Percentiles rank a stretch among this genome's conserved stretches.
phyloP scores from a whole-genome alignment of 2,797 vertebrate genomes.

The Tragopan temminckii region DNA sequence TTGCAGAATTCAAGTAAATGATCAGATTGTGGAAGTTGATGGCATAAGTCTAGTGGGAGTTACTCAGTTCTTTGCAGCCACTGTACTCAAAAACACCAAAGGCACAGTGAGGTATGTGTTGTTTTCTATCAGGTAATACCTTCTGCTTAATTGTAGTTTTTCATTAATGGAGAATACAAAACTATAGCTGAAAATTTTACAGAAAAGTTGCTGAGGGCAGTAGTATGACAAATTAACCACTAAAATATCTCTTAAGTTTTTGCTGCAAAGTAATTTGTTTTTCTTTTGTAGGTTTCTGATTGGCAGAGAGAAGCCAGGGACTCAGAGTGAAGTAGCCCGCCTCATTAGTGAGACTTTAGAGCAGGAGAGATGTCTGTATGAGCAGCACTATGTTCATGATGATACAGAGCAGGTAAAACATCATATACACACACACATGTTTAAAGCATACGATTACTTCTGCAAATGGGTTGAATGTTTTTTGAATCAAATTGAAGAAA shows the following conservation, averaged over 20 bases:
- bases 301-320: slow-evolving; percentile 93
- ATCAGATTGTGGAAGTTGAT: slow-evolving; percentile 96
- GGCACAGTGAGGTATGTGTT: slow-evolving; percentile 88
- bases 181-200: background rate
- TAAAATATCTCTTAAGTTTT: background rate
- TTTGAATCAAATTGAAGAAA: background rate
- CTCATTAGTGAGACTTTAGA: slow-evolving; percentile 95
- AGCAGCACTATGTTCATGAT: slow-evolving; percentile 88
- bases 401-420: slow-evolving; percentile 79
- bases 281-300: slow-evolving; percentile 87
- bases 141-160: background rate
- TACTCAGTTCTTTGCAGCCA: slow-evolving; percentile 93
- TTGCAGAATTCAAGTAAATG: slow-evolving; percentile 92
- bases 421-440: background rate
- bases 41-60: slow-evolving; percentile 93
- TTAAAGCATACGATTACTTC: background rate
- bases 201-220: background rate
- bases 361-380: slow-evolving; percentile 89
- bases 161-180: background rate
- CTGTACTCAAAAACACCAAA: slow-evolving; percentile 95
- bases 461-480: background rate
- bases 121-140: background rate
- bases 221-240: background rate
- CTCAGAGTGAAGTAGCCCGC: slow-evolving; percentile 93
- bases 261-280: background rate